phyloP scores from a whole-genome alignment of 2,797 vertebrate species.

The Argentina silus region DNA sequence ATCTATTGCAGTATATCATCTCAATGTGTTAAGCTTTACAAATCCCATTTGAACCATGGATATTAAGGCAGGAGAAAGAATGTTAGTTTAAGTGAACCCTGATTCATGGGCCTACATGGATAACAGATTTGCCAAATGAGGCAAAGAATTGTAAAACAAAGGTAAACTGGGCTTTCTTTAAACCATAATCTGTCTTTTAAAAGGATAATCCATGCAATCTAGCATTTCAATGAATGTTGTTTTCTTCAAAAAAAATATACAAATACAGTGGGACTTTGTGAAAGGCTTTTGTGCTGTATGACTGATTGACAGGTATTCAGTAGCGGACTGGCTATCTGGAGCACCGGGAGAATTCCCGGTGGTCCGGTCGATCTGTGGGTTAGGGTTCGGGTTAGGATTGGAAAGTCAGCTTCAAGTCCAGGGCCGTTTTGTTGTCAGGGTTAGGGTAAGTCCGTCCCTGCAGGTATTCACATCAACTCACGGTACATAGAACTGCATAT shows the following conservation, averaged over 20 bases:
- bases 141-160: conserved; percentile 17
- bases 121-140: conserved; percentile 22
- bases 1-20: not conserved
- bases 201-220: conserved; percentile 12
- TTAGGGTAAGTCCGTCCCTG: too few relatives aligned
- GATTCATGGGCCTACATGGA: conserved; percentile 18
- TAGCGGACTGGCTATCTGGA: too few relatives aligned
- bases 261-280: conserved; percentile 9
- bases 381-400: too few relatives aligned
- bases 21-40: conserved; percentile 13
- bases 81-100: conserved; percentile 13
- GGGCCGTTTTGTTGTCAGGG: too few relatives aligned
- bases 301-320: not conserved
- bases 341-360: too few relatives aligned
- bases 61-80: conserved; percentile 14
- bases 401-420: too few relatives aligned
- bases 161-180: conserved; percentile 26
- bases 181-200: conserved; percentile 15
- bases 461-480: not conserved
- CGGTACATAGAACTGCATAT: not conserved
- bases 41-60: conserved; percentile 2
- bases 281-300: conserved; percentile 15
- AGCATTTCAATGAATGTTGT: conserved; percentile 9
- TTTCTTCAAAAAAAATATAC: conserved; percentile 2
- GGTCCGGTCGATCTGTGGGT: too few relatives aligned